A percentile compares a stretch with the other conserved stretches of the same genome.
Conservation (phyloP, 1,140 invertebrate genomes). For the Periplaneta americana region DNA sequence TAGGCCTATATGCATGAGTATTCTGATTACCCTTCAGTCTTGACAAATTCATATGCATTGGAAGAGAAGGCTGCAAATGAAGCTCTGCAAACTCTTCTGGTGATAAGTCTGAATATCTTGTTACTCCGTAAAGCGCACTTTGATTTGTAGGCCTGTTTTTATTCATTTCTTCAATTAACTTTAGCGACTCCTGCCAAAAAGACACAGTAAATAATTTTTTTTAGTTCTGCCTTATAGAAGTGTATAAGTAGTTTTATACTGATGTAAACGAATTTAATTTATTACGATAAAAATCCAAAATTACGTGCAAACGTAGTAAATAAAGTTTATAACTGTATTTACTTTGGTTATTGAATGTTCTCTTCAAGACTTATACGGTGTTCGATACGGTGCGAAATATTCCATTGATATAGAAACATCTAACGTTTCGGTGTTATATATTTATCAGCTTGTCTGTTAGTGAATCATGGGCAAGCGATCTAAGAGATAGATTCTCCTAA, state of each 20-base stretch:
- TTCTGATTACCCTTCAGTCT: constrained; percentile 27
- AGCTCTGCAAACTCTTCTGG: constrained; percentile 58
- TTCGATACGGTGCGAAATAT: too few species aligned
- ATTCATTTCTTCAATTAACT: constrained; percentile 56
- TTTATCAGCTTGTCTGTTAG: too few species aligned
- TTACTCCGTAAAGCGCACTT: constrained; percentile 65
- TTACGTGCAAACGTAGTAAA: neutral
- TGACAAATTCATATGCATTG: constrained; percentile 19
- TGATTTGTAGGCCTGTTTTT: constrained; percentile 41
- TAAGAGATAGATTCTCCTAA: too few species aligned
- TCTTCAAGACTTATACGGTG: neutral
- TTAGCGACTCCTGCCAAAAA: constrained; percentile 48
- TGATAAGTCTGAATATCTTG: constrained; percentile 67
- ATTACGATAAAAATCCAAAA: neutral
- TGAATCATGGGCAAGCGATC: too few species aligned
- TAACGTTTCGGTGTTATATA: too few species aligned
- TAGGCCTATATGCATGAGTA: too few species aligned
- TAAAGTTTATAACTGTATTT: constrained; percentile 2
- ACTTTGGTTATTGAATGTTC: neutral
- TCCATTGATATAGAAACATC: too few species aligned
- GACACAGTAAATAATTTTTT: constrained; percentile 9
- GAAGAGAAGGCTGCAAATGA: constrained; percentile 39
- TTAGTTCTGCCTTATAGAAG: neutral
- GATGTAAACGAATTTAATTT: neutral
- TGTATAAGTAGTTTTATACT: neutral